phyloP scores from a whole-genome alignment of 2,797 vertebrate genomes.

The Dromococcyx pavoninus region DNA sequence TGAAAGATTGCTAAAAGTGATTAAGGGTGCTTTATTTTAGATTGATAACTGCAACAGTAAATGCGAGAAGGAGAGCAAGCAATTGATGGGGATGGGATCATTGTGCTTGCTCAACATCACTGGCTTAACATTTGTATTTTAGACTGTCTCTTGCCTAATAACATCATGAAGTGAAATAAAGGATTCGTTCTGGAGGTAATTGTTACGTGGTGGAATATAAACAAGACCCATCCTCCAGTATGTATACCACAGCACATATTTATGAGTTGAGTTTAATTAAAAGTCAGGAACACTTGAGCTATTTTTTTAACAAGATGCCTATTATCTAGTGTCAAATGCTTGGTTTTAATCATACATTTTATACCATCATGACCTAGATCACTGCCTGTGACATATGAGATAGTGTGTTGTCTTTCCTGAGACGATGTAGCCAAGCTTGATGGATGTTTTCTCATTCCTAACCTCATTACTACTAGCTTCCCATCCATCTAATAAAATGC shows the following conservation, averaged over 20 bases:
- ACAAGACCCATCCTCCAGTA: constrained; percentile 75
- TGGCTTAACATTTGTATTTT: constrained; percentile 73
- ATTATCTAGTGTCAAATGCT: constrained; percentile 82
- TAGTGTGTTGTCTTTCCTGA: constrained; percentile 81
- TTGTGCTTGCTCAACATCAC: constrained; percentile 43
- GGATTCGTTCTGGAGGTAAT: constrained; percentile 75
- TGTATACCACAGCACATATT: constrained; percentile 78
- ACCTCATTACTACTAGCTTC: constrained; percentile 86
- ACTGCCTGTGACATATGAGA: constrained; percentile 80
- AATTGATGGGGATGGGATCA: not conserved
- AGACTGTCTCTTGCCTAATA: constrained; percentile 69
- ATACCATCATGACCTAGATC: constrained; percentile 82
- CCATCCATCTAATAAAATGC: constrained; percentile 88
- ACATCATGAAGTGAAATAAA: constrained; percentile 76
- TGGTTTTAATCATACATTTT: constrained; percentile 84
- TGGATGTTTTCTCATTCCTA: constrained; percentile 87
- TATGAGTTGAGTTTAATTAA: constrained; percentile 83
- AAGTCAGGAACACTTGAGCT: constrained; percentile 73
- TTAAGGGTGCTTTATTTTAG: constrained; percentile 68
- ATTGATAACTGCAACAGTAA: constrained; percentile 50
- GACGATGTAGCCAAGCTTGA: constrained; percentile 81
- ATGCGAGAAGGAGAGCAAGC: not conserved
- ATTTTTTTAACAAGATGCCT: constrained; percentile 82
- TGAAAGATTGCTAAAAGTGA: constrained; percentile 63
- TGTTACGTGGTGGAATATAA: constrained; percentile 79